Evolutionary conservation across 2,113 vertebrate species (phyloP), one percentile per base, ranked within the genome.

Genomic region (Passer montanus): DNA sequence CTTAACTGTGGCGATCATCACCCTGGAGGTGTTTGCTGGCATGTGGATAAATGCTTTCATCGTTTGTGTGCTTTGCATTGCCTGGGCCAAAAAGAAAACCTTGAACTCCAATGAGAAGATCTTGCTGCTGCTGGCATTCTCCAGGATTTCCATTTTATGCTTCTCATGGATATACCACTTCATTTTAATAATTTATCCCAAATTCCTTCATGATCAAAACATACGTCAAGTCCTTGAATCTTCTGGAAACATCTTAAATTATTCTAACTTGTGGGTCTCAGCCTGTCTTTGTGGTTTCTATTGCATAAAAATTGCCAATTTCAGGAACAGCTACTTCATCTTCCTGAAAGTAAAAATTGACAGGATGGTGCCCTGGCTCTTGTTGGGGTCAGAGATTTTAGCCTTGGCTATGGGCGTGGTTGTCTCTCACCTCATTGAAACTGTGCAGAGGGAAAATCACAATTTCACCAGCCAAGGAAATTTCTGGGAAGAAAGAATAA

Each of bases 231-330:
- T 37, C 35, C 35, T 37, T 37, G 35, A 37, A 37, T 37, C 35
- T 37, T 37, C 35, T 37, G 35, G 35, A 37, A 37, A 37, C 35
- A 8, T 37, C 35, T 37, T 37, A 37, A 37, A 37, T 18, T 46
- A 2, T 44, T 73, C 22, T 11, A 84, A 50, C 11, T 3, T 93
- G 4, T 95, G 83, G 69, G 10, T 63, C 43, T 94, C 93, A 22
- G 58, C 92, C 10, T 85, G 11, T 17, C 87, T 96, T 23, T 94
- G 35, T 39, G 8, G 0, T 2, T 97, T 96, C 56, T 96, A 96
- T 13, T 97, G 90, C 2, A 31, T 94, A 52, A 97, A 97, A 80
- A 90, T 93, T 47, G 82, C 84, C 16, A 92, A 64, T 77, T 96
- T 93, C 73, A 62, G 77, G 11, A 37, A 91, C 41, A 33, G 3